These are phyloP conservation scores for Edolisoma coerulescens DNA, from an alignment of 2,113 vertebrate genomes.

Conservation along the genomic window DNA sequence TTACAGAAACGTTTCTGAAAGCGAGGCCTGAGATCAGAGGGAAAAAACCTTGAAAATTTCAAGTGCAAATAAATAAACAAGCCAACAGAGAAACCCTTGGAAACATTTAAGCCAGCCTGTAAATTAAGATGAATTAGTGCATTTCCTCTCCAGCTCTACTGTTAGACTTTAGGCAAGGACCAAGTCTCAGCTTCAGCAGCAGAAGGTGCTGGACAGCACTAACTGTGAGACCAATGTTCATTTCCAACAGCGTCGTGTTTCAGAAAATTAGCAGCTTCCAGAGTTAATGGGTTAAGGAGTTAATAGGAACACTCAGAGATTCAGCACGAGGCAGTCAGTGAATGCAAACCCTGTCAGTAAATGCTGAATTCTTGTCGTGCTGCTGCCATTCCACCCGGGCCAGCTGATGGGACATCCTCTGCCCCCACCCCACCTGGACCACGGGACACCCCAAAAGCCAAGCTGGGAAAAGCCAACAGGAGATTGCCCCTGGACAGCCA, in stretches of 20 bases:
- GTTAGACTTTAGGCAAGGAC: accelerated
- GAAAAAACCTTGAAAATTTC: not conserved
- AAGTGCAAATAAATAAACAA: not conserved
- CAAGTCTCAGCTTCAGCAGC: not conserved
- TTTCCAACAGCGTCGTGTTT: accelerated
- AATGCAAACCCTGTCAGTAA: accelerated
- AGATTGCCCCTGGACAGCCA: not conserved
- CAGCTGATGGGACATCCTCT: not conserved
- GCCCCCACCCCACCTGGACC: too few species aligned
- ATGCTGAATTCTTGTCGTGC: too few species aligned
- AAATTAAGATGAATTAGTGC: not conserved
- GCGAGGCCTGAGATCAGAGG: not conserved
- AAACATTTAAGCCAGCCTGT: not conserved
- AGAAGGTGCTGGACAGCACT: not conserved
- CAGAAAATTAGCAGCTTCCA: not conserved
- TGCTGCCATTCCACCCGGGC: not conserved
- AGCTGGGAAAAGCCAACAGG: not conserved
- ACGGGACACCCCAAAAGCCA: not conserved
- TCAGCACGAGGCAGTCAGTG: not conserved
- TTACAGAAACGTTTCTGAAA: not conserved
- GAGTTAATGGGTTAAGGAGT: not conserved
- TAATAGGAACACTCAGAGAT: not conserved
- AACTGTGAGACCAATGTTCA: accelerated
- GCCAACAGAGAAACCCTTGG: not conserved
- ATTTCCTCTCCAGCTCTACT: not conserved